These are phyloP conservation scores for Salticus scenicus DNA, from an alignment of 2,888 invertebrate species.

Conservation along the genomic window DNA sequence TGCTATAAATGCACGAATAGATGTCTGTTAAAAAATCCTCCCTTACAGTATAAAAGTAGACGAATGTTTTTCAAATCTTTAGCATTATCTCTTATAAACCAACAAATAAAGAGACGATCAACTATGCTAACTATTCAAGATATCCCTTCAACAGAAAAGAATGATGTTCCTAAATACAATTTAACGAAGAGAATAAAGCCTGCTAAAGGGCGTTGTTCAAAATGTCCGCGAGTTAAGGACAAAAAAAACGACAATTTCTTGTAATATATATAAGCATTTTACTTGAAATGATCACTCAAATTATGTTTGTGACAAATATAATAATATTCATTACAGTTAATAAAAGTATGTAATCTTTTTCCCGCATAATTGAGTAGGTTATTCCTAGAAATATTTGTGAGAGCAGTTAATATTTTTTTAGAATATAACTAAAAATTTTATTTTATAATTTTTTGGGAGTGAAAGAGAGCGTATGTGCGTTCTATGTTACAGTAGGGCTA, in stretches of 20 bases:
- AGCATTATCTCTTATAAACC: not conserved
- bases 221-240: not conserved
- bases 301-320: no score
- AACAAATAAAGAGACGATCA: not conserved
- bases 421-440: no score
- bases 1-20: slow-evolving; percentile 16
- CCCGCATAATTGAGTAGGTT: no score
- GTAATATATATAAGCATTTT: not conserved
- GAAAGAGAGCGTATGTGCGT: no score
- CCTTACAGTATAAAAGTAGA: not conserved
- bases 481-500: no score
- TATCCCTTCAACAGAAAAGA: not conserved
- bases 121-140: not conserved
- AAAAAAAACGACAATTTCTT: not conserved
- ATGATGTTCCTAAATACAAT: not conserved
- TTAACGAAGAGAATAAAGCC: not conserved
- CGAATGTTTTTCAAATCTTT: not conserved
- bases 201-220: not conserved
- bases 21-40: not conserved
- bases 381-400: no score
- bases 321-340: no score
- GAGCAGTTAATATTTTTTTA: no score
- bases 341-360: no score
- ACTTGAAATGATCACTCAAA: no score
- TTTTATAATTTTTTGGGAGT: no score